These are phyloP conservation scores for Phortica variegata DNA, from an alignment of 1,140 invertebrate species.

Conservation along the genomic window DNA sequence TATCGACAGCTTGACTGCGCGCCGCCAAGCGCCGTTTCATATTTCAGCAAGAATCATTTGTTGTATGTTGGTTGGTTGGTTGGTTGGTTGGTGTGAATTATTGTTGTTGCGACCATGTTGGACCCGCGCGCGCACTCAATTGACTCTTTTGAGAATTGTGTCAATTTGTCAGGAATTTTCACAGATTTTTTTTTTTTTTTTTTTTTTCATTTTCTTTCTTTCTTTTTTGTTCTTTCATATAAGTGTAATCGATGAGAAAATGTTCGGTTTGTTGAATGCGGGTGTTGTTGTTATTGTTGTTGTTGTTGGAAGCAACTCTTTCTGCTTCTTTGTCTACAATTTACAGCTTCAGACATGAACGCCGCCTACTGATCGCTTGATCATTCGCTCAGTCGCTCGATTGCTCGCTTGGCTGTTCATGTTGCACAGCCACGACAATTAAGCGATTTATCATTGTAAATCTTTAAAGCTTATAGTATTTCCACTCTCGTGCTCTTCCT, in stretches of 20 bases:
- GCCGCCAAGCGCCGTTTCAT: too few relatives aligned
- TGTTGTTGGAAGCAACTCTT: conserved; percentile 34
- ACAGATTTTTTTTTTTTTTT: conserved; percentile 28
- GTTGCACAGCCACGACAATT: conserved; percentile 51
- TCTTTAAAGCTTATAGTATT: conserved; percentile 17
- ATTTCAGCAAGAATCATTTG: conserved; percentile 3
- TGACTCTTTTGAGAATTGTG: conserved; percentile 51
- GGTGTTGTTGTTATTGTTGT: conserved; percentile 21
- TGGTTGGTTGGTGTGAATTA: conserved; percentile 21
- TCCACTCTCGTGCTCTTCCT: conserved; percentile 29
- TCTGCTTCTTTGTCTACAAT: conserved; percentile 14
- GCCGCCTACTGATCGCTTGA: neutral
- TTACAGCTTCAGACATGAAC: conserved; percentile 6
- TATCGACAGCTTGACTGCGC: too few relatives aligned
- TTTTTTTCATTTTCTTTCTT: conserved; percentile 9
- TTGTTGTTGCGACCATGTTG: conserved; percentile 2
- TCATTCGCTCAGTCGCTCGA: conserved; percentile 42
- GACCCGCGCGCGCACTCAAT: conserved; percentile 40
- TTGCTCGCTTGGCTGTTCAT: too few relatives aligned
- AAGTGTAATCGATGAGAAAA: too few relatives aligned
- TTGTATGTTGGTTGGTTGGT: conserved; percentile 3
- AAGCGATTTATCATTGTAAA: conserved; percentile 48
- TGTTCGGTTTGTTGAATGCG: too few relatives aligned
- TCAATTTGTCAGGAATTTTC: conserved; percentile 45
- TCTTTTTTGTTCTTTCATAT: conserved; percentile 33